Conservation (phyloP, 2,797 vertebrate genomes). For the Tolypeutes matacus region DNA sequence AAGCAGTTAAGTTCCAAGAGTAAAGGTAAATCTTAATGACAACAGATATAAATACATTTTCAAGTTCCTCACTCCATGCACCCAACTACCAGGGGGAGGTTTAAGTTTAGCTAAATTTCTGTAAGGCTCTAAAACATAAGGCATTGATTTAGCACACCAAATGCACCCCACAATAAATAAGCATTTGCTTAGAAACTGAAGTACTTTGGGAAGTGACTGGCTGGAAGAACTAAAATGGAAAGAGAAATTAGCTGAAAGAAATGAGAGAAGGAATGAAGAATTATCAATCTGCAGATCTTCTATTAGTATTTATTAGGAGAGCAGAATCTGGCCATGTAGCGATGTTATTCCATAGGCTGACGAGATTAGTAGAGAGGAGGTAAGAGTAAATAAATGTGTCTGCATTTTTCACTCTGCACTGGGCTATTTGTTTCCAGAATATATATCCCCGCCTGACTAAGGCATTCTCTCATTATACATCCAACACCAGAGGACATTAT, state of each 20-base stretch:
- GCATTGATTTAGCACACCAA: slow-evolving; percentile 35
- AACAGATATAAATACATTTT: slow-evolving; percentile 15
- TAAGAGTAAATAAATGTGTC: slow-evolving; percentile 58
- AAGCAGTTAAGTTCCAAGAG: slow-evolving; percentile 35
- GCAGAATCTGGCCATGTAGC: slow-evolving; percentile 10
- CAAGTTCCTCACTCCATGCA: not conserved
- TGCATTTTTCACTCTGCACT: slow-evolving; percentile 55
- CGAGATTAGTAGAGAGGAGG: slow-evolving; percentile 32
- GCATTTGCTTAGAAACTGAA: slow-evolving; percentile 64
- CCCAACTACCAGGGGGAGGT: not conserved
- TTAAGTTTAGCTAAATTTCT: slow-evolving; percentile 66
- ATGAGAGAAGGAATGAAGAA: slow-evolving; percentile 54
- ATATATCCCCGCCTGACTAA: not conserved
- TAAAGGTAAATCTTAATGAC: slow-evolving; percentile 60
- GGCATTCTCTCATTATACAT: slow-evolving; percentile 31
- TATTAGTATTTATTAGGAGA: not conserved
- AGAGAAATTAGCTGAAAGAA: slow-evolving; percentile 38
- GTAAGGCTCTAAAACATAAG: slow-evolving; percentile 58
- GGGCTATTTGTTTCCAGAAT: slow-evolving; percentile 46
- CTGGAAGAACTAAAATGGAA: slow-evolving; percentile 69
- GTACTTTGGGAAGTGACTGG: slow-evolving; percentile 24
- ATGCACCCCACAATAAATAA: slow-evolving; percentile 47
- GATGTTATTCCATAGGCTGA: not conserved
- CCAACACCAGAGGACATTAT: not conserved
- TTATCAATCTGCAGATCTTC: slow-evolving; percentile 33